Base-by-base conservation (phyloP, 2,113 vertebrate genomes). In the Pandion haliaetus region DNA sequence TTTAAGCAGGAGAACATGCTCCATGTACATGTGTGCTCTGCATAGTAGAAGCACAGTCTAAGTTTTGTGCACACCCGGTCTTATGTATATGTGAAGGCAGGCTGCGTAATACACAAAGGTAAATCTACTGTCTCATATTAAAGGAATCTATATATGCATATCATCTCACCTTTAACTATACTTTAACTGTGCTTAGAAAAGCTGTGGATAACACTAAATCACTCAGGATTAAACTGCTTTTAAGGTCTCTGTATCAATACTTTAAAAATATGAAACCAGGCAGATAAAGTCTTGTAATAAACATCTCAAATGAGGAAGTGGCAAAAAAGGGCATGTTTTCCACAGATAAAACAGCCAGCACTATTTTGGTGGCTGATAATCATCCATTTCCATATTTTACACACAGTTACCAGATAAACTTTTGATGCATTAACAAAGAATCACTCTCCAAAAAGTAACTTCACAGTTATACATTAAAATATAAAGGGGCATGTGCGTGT, bases 301-400 rank as follows among this genome's bases (percentile, higher is more conserved):
- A 93, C 65, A 94, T 11, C 69, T 88, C 9, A 95, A 97, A 97
- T 95, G 93, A 94, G 94, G 96, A 97, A 97, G 95, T 92, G 91
- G 63, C 36, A 71, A 66, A 67, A 90, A 93, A 55, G 61, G 40
- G 25, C 74, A 86, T 12, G 50, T 86, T 88, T 92, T 96, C 96
- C 95, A 74, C 93, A 93, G 87, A 80, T 86, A 84, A 89, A 95
- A 20, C 13, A 86, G 36, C 32, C 45, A 81, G 70, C 50, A 7
- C 44, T 65, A 32, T 82, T 95, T 72, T 84, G 67, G 87, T 80
- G 62, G 42, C 55, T 54, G 74, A 83, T 88, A 84, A 76, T 78
- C 25, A 17, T 69, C 89, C 87, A 72, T 94, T 91, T 84, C 81
- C 58, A 71, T 88, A 52, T 78, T 93, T 90, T 78, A 82, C 45